Evolutionary conservation across 2,113 vertebrate species (phyloP), one percentile per base, ranked within the genome.

Genomic region (Ciconia boyciana): DNA sequence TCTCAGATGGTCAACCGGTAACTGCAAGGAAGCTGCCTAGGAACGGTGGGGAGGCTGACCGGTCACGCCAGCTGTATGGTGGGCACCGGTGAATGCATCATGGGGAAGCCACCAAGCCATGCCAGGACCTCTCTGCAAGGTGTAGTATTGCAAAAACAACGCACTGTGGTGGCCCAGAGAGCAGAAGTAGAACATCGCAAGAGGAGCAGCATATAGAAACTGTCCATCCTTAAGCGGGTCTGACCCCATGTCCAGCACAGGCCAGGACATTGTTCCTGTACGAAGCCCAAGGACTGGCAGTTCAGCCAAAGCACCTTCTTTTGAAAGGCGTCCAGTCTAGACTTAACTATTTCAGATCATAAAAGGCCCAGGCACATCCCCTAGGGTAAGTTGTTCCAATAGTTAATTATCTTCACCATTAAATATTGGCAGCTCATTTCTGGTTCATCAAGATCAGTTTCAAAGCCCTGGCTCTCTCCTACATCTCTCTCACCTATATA

Each of bases 151-250:
- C 46, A 76, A 34, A 51, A 78, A 6, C 49, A 77, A 8, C 1
- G 1, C 46, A 14, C 28, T 46, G 43, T 17, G 24, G 14, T 41
- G 24, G 36, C 54, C 76, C 55, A 21, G 55, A 87, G 60, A 84
- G 22, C 48, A 36, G 32, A 52, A 51, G 31, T 0, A 70, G 43
- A 71, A 79, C 1, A 5, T 11, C 1, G 0, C 3, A 66, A 60
- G 15, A 75, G 25, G 4, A 80, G 31, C 34, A 75, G 36, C 24
- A 9, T 21, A 46, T 0, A 49, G 41, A 89, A 74, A 78, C 9
- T 6, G 10, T 10, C 21, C 41, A 69, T 4, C 20, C 39, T 85
- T 44, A 16, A 78, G 61, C 39, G 55, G 39, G n/a, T 48, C 61
- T 90, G 58, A 57, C 31, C 43, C 76, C 54, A 8, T 4, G 16